phyloP scores from a whole-genome alignment of 2,888 invertebrate genomes.

The Cryptus viduatorius region DNA sequence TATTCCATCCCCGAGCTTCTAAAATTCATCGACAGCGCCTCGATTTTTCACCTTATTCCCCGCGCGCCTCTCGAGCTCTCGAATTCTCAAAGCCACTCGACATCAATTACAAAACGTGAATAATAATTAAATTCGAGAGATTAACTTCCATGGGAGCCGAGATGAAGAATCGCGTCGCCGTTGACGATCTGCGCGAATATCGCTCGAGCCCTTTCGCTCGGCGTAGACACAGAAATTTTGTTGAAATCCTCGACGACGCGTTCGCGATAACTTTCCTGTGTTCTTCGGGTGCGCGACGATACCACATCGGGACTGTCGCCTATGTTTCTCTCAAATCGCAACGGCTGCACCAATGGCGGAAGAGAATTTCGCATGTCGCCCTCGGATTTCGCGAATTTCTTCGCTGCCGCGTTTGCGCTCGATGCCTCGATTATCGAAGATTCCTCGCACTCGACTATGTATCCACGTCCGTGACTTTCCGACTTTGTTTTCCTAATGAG shows the following conservation, averaged over 20 bases:
- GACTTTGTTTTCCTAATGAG: constrained; percentile 82
- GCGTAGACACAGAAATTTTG: constrained; percentile 60
- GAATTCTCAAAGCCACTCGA: constrained; percentile 16
- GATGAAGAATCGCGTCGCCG: constrained; percentile 74
- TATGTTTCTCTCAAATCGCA: constrained; percentile 76
- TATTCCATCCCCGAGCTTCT: background rate
- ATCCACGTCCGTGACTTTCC: constrained; percentile 75
- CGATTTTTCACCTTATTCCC: too few species aligned
- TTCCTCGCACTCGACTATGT: constrained; percentile 58
- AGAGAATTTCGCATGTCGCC: constrained; percentile 72
- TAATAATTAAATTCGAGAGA: background rate
- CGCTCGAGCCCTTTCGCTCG: constrained; percentile 78
- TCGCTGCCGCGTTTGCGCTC: constrained; percentile 52
- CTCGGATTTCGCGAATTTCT: constrained; percentile 78
- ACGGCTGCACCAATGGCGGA: constrained; percentile 68
- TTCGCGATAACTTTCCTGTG: constrained; percentile 30
- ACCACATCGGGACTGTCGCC: constrained; percentile 74
- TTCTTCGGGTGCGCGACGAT: constrained; percentile 54
- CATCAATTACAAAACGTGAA: background rate
- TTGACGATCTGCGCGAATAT: constrained; percentile 80
- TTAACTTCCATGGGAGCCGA: constrained; percentile 68
- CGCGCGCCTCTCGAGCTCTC: background rate
- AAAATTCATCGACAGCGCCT: background rate
- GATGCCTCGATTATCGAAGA: constrained; percentile 51
- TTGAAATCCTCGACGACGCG: constrained; percentile 31